Base-by-base conservation (phyloP, 2,797 vertebrate species). In the Ataeniobius toweri region DNA sequence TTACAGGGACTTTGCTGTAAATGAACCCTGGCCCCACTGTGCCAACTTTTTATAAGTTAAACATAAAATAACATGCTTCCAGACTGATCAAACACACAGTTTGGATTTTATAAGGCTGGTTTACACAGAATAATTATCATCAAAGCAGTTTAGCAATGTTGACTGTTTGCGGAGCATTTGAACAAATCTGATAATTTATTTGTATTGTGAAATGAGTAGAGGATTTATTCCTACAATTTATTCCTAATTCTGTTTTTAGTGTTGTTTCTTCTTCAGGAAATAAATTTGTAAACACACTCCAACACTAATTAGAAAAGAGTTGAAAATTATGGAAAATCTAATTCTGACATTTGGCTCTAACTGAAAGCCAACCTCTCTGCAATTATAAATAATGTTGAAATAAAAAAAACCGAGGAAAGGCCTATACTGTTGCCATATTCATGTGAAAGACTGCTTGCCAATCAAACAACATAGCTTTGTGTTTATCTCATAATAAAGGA, bases 21-120 rank as follows among this genome's bases (percentile, higher is more conserved):
- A 63, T 59, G 28, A 41, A 46, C 56, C 56, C 68, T 22, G 24
- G 61, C 61, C 24, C 59, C 6, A 55, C 51, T 67, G 68, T 20
- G 46, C 24, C 44, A 73, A 50, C 55, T 36, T 85, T 74, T 74
- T 31, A 71, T 51, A 13, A 81, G 70, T 12, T 39, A 20, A 77
- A 39, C 51, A 79, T 22, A 74, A 13, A 73, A 46, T 16, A 61
- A 61, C 6, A 16, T 31, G 18, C 56, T 86, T 73, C 24, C 28
- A 80, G n/a, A 71, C 56, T 18, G 39, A 74, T 63, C 5, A 80
- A 75, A 55, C 8, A 80, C 36, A 48, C 55, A 70, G 65, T 26
- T 77, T 59, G 5, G 20, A 68, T 41, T 44, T 67, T 14, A 44
- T 24, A 5, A 44, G 65, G 20, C 14, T 39, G 31, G 31, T 22